A percentile compares a stretch with the other conserved stretches of the same genome.
phyloP scores from a whole-genome alignment of 2,113 vertebrate species.

The Odocoileus hemionus region DNA sequence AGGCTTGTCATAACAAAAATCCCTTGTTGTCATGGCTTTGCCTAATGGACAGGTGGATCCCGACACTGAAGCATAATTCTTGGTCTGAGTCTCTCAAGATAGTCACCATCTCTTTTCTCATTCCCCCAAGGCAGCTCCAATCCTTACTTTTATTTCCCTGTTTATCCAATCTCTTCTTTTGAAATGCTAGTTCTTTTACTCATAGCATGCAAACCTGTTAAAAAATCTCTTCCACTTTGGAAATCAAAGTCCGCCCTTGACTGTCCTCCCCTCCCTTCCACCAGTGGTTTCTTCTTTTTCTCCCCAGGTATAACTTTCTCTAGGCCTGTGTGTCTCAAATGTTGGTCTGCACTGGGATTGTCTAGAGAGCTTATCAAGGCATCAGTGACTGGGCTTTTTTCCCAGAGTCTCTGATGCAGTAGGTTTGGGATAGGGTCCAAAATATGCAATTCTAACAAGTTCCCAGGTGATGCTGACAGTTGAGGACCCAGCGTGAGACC shows the following conservation, averaged over 20 bases:
- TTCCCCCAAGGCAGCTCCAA: background rate
- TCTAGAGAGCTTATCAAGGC: background rate
- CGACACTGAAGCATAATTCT: background rate
- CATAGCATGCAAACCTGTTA: background rate
- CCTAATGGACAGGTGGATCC: background rate
- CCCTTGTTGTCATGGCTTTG: background rate
- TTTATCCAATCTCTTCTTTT: background rate
- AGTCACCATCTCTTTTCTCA: background rate
- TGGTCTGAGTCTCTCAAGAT: background rate
- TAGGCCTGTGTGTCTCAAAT: background rate
- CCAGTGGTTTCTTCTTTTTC: background rate
- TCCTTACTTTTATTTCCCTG: background rate
- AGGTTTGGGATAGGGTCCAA: background rate
- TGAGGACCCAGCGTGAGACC: background rate
- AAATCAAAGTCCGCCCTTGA: background rate
- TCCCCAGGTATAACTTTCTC: background rate
- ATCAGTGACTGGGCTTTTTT: background rate
- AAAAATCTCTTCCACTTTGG: background rate
- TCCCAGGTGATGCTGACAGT: background rate
- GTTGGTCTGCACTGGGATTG: fast-evolving
- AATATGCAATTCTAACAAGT: background rate
- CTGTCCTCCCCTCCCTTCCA: background rate
- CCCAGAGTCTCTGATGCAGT: background rate
- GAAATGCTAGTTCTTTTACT: background rate
- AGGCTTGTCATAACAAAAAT: background rate